Conservation (phyloP, 2,888 invertebrate species). For the Chrysopilus asiliformis region DNA sequence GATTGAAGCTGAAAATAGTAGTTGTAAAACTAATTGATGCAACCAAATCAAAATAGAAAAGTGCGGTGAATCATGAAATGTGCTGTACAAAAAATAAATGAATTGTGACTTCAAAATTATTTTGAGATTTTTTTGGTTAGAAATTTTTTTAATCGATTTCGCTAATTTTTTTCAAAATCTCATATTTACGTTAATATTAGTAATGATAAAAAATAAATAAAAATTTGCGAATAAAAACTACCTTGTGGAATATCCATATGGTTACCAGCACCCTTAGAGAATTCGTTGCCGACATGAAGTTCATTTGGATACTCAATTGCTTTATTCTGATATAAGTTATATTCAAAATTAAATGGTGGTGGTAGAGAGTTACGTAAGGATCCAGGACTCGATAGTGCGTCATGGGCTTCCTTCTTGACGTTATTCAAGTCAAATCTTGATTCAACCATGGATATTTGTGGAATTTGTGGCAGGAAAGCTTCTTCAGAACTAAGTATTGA, state of each 20-base stretch:
- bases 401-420: conserved; percentile 28
- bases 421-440: conserved; percentile 29
- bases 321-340: conserved; percentile 14
- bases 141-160: too few species aligned
- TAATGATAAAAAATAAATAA: too few species aligned
- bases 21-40: too few species aligned
- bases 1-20: too few species aligned
- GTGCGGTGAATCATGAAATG: too few species aligned
- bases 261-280: conserved; percentile 32
- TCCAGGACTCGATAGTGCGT: conserved; percentile 15
- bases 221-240: too few species aligned
- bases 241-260: conserved; percentile 38
- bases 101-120: too few species aligned
- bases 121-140: too few species aligned
- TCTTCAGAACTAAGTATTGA: conserved; percentile 32
- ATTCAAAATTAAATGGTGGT: conserved; percentile 17
- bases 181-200: too few species aligned
- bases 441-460: conserved; percentile 34
- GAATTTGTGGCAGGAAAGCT: conserved; percentile 31
- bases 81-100: too few species aligned
- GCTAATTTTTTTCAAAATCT: too few species aligned
- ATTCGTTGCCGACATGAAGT: conserved; percentile 31
- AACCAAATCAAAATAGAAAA: too few species aligned
- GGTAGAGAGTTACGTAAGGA: conserved; percentile 13
- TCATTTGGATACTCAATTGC: conserved; percentile 33